These are phyloP conservation scores for Sisor rabdophorus DNA, from an alignment of 2,113 vertebrate genomes.

Conservation along the genomic window DNA sequence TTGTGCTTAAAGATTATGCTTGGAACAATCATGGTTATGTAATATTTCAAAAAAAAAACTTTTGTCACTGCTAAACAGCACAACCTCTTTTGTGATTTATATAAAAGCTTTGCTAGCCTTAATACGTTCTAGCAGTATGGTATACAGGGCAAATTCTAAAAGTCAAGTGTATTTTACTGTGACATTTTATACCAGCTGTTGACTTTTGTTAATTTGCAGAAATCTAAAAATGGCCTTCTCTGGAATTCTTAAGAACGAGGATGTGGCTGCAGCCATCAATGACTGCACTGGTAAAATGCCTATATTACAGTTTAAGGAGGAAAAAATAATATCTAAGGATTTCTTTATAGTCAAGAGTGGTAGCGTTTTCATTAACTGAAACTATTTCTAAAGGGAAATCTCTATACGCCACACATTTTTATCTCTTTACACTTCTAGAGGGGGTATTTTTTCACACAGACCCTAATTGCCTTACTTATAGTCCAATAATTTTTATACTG, in stretches of 20 bases:
- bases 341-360: not conserved
- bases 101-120: not conserved
- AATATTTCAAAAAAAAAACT: no score
- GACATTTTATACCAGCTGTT: not conserved
- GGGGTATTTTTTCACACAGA: not conserved
- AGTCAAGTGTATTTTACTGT: not conserved
- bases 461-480: not conserved
- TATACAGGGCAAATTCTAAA: not conserved
- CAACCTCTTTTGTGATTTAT: not conserved
- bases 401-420: not conserved
- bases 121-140: not conserved
- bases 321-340: not conserved
- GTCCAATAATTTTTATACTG: not conserved
- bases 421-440: not conserved
- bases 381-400: not conserved
- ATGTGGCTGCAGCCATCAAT: conserved; percentile 63
- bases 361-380: conserved; percentile 4
- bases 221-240: conserved; percentile 57
- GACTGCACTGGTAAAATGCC: conserved; percentile 58
- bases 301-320: not conserved
- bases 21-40: not conserved
- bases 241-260: conserved; percentile 64
- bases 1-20: not conserved
- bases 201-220: conserved; percentile 28
- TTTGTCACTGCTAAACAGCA: not conserved